Evolutionary conservation across 2,888 invertebrate species (phyloP).

Genomic region (Drosophila histrio): DNA sequence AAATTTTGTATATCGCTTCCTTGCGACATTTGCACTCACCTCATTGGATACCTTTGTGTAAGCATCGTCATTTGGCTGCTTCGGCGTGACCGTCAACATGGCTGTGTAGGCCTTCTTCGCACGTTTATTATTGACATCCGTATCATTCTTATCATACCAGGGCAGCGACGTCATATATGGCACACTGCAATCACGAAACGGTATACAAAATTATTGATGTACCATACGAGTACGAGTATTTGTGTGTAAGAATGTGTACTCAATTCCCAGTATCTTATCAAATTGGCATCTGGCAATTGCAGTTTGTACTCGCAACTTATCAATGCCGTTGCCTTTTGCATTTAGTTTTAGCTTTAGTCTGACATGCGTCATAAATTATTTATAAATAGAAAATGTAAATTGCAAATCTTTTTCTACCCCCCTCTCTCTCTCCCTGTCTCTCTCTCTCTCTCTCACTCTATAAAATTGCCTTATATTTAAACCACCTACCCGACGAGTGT

Average conservation of each 20-base stretch:
- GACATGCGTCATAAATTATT: conserved; percentile 60
- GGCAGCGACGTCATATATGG: conserved; percentile 89
- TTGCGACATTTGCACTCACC: conserved; percentile 83
- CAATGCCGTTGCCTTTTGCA: conserved; percentile 22
- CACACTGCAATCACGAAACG: conserved; percentile 84
- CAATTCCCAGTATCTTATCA: conserved; percentile 17
- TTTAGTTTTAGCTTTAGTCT: conserved; percentile 22
- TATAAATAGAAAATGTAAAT: conserved; percentile 58
- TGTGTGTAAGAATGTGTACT: neutral
- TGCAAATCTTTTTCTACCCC: conserved; percentile 25
- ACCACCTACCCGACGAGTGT: conserved; percentile 1
- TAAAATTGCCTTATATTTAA: conserved; percentile 23
- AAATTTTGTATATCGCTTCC: conserved; percentile 30
- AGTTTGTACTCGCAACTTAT: conserved; percentile 36
- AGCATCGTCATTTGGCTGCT: conserved; percentile 91
- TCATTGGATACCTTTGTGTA: conserved; percentile 91
- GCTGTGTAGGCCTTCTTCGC: conserved; percentile 94
- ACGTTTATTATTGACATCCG: conserved; percentile 91
- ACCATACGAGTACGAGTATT: neutral
- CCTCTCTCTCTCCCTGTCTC: neutral
- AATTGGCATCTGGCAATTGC: conserved; percentile 1
- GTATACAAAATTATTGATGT: conserved; percentile 16
- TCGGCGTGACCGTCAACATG: conserved; percentile 94
- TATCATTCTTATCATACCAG: conserved; percentile 93
- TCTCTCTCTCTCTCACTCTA: neutral